Evolutionary conservation across 2,888 invertebrate species (phyloP).

Genomic region (Schizaphis graminum): DNA sequence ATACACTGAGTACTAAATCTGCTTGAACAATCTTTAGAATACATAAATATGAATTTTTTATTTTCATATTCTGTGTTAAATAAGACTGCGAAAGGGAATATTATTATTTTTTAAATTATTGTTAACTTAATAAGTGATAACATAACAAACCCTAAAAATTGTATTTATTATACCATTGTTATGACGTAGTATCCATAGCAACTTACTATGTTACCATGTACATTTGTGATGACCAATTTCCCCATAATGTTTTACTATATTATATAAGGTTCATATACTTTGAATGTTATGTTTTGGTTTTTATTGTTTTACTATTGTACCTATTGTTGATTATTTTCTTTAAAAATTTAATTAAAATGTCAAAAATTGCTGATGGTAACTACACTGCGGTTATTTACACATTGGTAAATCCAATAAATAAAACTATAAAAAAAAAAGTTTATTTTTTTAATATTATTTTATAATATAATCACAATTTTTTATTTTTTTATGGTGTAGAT

Average conservation of each 20-base stretch:
- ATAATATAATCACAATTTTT: not conserved
- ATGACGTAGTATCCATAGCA: constrained; percentile 55
- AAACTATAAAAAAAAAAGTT: not conserved
- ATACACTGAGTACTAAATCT: constrained; percentile 59
- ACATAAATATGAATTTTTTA: not conserved
- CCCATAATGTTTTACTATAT: not conserved
- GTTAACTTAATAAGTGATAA: not conserved
- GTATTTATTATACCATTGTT: constrained; percentile 41
- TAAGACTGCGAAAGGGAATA: constrained; percentile 41
- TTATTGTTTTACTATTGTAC: constrained; percentile 26
- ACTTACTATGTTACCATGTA: constrained; percentile 17
- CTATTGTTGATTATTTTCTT: constrained; percentile 34
- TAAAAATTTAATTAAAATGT: constrained; percentile 20
- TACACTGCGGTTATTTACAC: constrained; percentile 58
- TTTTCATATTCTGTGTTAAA: not conserved
- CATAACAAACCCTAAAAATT: not conserved
- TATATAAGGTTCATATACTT: not conserved
- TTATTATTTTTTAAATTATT: constrained; percentile 37
- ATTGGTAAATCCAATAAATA: constrained; percentile 51
- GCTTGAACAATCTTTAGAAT: constrained; percentile 30
- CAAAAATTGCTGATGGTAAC: constrained; percentile 47
- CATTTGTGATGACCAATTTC: not conserved
- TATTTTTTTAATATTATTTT: not conserved
- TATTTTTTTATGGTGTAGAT: constrained; percentile 77
- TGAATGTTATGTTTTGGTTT: not conserved